Percentiles rank a stretch among this genome's conserved stretches.
Evolutionary conservation across 2,888 invertebrate genomes (phyloP).

Genomic region (Luperina testacea): DNA sequence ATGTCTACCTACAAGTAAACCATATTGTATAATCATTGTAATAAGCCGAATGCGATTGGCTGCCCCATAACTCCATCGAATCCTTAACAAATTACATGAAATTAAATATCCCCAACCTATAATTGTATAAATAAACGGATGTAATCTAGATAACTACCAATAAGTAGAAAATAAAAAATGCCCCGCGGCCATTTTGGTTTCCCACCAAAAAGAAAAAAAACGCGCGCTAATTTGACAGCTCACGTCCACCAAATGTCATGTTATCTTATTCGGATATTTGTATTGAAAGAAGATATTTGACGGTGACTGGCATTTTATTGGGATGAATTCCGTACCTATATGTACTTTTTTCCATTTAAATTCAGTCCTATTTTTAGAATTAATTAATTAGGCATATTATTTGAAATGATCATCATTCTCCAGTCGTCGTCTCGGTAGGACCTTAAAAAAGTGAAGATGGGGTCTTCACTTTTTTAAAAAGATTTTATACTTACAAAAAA

Average conservation of each 20-base stretch:
- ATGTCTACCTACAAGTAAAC: background rate
- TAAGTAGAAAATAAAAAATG: conserved; percentile 15
- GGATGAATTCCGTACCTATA: conserved; percentile 30
- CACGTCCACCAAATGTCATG: conserved; percentile 79
- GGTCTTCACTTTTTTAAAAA: background rate
- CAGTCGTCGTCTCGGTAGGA: background rate
- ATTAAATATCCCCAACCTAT: conserved; percentile 37
- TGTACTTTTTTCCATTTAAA: background rate
- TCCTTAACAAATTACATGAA: conserved; percentile 33
- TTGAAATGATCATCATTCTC: background rate
- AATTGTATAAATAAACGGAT: conserved; percentile 41
- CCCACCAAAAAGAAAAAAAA: conserved; percentile 64
- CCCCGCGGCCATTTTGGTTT: conserved; percentile 37
- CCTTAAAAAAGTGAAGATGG: no score
- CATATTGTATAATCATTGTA: background rate
- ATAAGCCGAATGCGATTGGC: conserved; percentile 10
- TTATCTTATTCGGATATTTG: conserved; percentile 39
- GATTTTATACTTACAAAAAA: background rate
- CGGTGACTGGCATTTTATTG: conserved; percentile 1
- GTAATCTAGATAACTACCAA: conserved; percentile 24
- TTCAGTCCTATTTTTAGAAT: background rate
- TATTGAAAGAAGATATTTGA: conserved; percentile 27
- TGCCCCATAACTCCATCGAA: conserved; percentile 14
- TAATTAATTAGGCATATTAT: no score
- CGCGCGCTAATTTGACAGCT: conserved; percentile 73